A percentile compares a stretch with the other conserved stretches of the same genome.
phyloP scores from a whole-genome alignment of 2,113 vertebrate species.

The Dasyprocta punctata region DNA sequence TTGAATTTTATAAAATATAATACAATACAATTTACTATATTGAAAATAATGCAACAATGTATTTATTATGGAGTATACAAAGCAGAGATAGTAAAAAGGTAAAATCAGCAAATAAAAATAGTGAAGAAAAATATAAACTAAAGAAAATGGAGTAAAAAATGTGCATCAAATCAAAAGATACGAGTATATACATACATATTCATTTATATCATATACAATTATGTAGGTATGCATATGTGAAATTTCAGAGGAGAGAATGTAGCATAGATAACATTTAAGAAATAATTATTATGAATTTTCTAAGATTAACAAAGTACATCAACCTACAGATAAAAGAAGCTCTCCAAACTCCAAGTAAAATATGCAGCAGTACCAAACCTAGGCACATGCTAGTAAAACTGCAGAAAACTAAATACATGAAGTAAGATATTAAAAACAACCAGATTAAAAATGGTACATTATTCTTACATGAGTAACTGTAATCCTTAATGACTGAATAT shows the following conservation, averaged over 20 bases:
- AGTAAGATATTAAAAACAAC: not conserved
- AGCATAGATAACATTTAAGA: not conserved
- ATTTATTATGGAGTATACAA: not conserved
- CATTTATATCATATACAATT: not conserved
- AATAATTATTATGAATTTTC: not conserved
- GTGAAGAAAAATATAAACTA: not conserved
- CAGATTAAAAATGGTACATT: not conserved
- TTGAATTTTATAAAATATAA: not conserved
- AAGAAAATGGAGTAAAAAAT: not conserved
- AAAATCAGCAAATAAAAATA: not conserved
- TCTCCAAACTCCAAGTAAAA: not conserved
- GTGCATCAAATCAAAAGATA: not conserved
- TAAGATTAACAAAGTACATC: not conserved
- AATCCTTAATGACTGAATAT: not conserved
- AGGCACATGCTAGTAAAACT: not conserved
- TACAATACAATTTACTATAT: not conserved
- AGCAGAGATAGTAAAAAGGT: conserved; percentile 7
- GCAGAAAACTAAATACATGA: not conserved
- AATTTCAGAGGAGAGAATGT: not conserved
- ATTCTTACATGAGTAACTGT: not conserved
- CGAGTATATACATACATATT: not conserved
- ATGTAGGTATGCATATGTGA: not conserved
- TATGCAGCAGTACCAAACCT: not conserved
- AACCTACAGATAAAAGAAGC: not conserved
- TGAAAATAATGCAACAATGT: not conserved